phyloP scores from a whole-genome alignment of 2,888 invertebrate genomes.

The Agrenia bidenticulata region DNA sequence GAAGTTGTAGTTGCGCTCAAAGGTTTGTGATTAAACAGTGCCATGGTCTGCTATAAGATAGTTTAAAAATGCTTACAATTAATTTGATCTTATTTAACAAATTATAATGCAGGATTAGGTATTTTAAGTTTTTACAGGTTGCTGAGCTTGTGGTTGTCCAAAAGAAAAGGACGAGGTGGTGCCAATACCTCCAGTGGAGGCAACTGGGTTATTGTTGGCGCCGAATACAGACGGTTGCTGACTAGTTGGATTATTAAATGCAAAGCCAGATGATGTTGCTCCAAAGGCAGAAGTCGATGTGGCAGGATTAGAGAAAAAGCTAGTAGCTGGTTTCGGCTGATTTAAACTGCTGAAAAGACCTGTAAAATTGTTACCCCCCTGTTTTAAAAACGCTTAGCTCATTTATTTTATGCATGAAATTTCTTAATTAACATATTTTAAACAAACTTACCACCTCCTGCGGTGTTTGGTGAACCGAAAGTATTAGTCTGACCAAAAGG shows the following conservation, averaged over 20 bases:
- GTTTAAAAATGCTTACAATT: background rate
- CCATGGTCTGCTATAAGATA: constrained; percentile 1
- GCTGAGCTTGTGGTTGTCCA: constrained; percentile 26
- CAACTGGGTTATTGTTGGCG: constrained; percentile 27
- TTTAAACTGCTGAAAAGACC: constrained; percentile 42
- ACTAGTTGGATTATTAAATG: constrained; percentile 50
- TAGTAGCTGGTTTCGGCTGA: constrained; percentile 47
- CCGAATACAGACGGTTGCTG: constrained; percentile 44
- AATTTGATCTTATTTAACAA: background rate
- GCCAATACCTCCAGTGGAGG: constrained; percentile 52
- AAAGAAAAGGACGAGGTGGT: constrained; percentile 35
- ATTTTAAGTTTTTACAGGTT: background rate
- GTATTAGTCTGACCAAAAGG: constrained; percentile 60
- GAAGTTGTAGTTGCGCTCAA: constrained; percentile 56
- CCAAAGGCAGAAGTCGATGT: constrained; percentile 49
- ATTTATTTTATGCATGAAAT: no score
- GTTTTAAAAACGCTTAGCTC: background rate
- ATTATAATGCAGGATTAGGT: background rate
- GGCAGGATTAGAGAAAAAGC: constrained; percentile 49
- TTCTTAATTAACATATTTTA: no score
- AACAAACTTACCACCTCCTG: constrained; percentile 27
- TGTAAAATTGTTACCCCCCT: constrained; percentile 7
- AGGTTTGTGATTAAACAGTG: constrained; percentile 54
- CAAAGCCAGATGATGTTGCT: constrained; percentile 33
- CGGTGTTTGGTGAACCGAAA: constrained; percentile 62